Evolutionary conservation across 2,113 vertebrate species (phyloP), one percentile per base, ranked within the genome.

Genomic region (Zosterops pallidus): DNA sequence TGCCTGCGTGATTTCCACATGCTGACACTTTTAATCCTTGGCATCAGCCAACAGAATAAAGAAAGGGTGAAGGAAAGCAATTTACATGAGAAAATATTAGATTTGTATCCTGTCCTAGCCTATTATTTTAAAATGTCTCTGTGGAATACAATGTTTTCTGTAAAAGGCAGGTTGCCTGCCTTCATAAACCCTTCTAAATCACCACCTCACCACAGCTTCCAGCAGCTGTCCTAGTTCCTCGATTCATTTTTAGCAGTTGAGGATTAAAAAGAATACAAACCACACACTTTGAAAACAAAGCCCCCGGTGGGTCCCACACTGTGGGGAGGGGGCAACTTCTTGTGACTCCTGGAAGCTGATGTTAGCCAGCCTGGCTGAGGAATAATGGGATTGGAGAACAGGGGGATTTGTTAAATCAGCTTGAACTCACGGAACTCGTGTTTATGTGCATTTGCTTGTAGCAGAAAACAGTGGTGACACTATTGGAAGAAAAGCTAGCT

Each of bases 161-260:
- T 83, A 74, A 46, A 42, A 92, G 57, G 89, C 69, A 87, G 53
- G 49, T 72, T 82, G 77, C 46, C 62, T 87, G 74, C 17, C 52
- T 88, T 79, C 82, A 70, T 55, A 95, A 96, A 74, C 87, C 64
- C 50, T 65, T 17, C 50, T 44, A 75, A 94, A 95, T 94, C 47
- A 47, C 87, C 60, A 65, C 63, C 76, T 78, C 11, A 6, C 44
- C 39, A 47, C 60, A 86, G 86, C 69, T 81, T 91, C 71, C 90
- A 90, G 90, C 93, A 95, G 84, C 91, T 92, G 57, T 85, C 89
- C 93, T 59, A 6, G 10, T 37, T 74, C 84, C 78, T 81, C 82
- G 31, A 11, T 68, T 91, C n/a, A 35, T n/a, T 75, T 68, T 53
- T 53, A 79, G 39, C 39, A 12, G 82, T 26, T 64, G 71, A 55